Conservation (phyloP, 2,888 invertebrate species). For the Tryphoninae sp. region DNA sequence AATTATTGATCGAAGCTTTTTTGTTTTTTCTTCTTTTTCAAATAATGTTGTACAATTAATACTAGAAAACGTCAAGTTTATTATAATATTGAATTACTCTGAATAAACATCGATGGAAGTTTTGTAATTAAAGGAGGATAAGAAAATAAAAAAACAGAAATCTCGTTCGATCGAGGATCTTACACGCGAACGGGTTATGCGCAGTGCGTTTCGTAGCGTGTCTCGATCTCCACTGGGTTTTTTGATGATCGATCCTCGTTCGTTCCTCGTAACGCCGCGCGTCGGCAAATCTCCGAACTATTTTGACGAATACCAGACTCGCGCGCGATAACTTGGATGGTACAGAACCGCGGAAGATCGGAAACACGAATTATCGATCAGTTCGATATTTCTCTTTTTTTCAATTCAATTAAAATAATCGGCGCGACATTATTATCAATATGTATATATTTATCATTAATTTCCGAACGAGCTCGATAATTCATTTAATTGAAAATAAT, state of each 20-base stretch:
- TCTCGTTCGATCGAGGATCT: not conserved
- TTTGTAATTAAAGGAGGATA: conserved; percentile 8
- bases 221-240: conserved; percentile 42
- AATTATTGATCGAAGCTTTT: conserved; percentile 53
- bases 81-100: conserved; percentile 19
- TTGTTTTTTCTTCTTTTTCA: conserved; percentile 20
- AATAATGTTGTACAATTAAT: not conserved
- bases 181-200: too few species aligned
- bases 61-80: not conserved
- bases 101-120: not conserved
- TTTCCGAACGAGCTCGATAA: too few species aligned
- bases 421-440: too few species aligned
- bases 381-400: too few species aligned
- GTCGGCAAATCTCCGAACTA: conserved; percentile 75
- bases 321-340: conserved; percentile 74
- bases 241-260: conserved; percentile 60
- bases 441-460: too few species aligned
- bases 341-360: conserved; percentile 67
- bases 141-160: not conserved
- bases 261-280: conserved; percentile 74
- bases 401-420: too few species aligned
- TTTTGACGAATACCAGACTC: conserved; percentile 69
- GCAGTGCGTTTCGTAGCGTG: conserved; percentile 34
- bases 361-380: not conserved
- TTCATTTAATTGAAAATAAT: too few species aligned